A percentile compares a stretch with the other conserved stretches of the same genome.
phyloP scores from a whole-genome alignment of 2,113 vertebrate species.

The Bubo scandiacus region DNA sequence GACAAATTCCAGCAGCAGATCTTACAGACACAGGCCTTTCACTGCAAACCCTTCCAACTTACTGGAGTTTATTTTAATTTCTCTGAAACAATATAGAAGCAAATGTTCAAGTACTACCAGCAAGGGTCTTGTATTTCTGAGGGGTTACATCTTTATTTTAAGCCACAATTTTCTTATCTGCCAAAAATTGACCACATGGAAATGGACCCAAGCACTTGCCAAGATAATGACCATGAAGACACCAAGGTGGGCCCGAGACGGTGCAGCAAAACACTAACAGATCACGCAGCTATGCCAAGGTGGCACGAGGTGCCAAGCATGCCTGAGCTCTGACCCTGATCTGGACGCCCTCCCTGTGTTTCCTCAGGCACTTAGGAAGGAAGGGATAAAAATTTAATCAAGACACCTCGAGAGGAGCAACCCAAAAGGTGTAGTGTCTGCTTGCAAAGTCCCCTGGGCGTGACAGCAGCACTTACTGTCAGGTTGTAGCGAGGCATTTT shows the following conservation, averaged over 20 bases:
- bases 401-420: background rate
- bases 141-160: background rate
- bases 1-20: background rate
- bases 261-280: background rate
- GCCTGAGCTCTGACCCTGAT: accelerated
- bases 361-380: background rate
- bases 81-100: background rate
- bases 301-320: background rate
- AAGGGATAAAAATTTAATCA: background rate
- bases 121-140: background rate
- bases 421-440: accelerated
- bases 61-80: background rate
- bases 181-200: background rate
- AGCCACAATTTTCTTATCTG: background rate
- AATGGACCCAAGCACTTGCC: background rate
- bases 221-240: accelerated
- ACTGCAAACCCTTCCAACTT: background rate
- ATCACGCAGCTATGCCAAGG: accelerated
- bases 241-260: background rate
- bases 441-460: background rate
- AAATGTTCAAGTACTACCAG: background rate
- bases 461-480: background rate
- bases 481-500: accelerated
- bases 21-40: background rate
- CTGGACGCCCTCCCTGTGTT: background rate